Base-by-base conservation (phyloP, 1,140 invertebrate genomes). In the Rhopalosiphum maidis region DNA sequence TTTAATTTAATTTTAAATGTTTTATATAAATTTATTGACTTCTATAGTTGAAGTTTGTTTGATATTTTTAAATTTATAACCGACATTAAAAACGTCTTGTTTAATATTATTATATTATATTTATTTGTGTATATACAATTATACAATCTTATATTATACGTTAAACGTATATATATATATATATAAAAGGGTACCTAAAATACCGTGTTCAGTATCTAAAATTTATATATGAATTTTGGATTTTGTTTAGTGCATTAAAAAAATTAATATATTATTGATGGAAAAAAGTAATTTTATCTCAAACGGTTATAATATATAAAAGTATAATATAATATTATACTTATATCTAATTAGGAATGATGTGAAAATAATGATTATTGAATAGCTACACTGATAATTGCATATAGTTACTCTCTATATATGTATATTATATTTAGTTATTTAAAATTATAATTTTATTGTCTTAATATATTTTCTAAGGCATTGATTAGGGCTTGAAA, bases 21-120 rank as follows among this genome's bases (percentile, higher is more conserved):
- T 87, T 87, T 87, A 87, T 87, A 48, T 87, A 87, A 46, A 87
- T 87, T 87, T 87, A 87, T 87, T 87, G 11, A n/a, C 86, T 87
- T 87, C 86, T 86, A 43, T 48, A 87, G 5, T 22, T 48, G 86
- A 87, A 87, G 86, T 87, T 87, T 87, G 87, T 35, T 88, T 88
- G 87, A 54, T 88, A 54, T 88, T 88, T 88, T 88, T 51, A 88
- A 88, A 51, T 51, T 88, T 54, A 88, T 88, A 88, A 87, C 48
- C 51, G 87, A 51, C 2, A 54, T 88, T 88, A 88, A 88, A 88
- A 51, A 88, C 46, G 86, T 88, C 86, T 88, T 88, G 46, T 51
- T 88, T 88, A 88, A 51, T 88, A 51, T 37, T n/a, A 87, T 48
- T 88, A 46, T 88, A 46, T 87, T 87, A 35, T 88, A 54, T 83